These are phyloP conservation scores for Cydia pomonella DNA, from an alignment of 1,140 invertebrate genomes.

Conservation along the genomic window DNA sequence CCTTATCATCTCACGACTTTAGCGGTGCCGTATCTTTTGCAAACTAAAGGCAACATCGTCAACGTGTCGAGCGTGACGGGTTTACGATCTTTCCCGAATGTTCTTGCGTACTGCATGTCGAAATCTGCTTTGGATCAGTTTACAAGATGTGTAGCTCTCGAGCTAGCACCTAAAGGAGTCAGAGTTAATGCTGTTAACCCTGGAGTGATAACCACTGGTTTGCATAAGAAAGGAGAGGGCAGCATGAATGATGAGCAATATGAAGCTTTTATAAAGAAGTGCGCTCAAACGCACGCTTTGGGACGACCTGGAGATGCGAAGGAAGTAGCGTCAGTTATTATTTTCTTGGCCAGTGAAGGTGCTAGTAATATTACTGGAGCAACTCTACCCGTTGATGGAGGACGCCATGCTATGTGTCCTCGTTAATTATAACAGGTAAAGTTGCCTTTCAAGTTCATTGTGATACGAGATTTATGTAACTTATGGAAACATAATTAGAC, in stretches of 20 bases:
- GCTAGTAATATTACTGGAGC: conserved; percentile 90
- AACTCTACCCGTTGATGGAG: conserved; percentile 89
- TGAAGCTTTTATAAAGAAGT: conserved; percentile 85
- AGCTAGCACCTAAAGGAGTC: conserved; percentile 86
- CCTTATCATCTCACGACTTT: conserved; percentile 89
- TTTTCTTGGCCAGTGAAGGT: conserved; percentile 88
- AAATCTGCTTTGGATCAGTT: conserved; percentile 92
- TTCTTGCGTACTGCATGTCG: conserved; percentile 89
- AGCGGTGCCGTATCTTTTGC: conserved; percentile 86
- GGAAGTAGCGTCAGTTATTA: conserved; percentile 89
- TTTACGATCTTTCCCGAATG: conserved; percentile 84
- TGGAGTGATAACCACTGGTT: conserved; percentile 87
- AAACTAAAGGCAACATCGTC: conserved; percentile 88
- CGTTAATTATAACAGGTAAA: conserved; percentile 43
- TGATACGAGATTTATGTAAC: conserved; percentile 7
- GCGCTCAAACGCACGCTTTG: conserved; percentile 88
- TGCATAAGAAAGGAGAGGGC: conserved; percentile 84
- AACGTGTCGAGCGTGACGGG: conserved; percentile 92
- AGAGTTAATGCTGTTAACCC: conserved; percentile 91
- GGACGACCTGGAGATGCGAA: conserved; percentile 85
- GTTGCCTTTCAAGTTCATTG: conserved; percentile 32
- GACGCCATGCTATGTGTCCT: conserved; percentile 69
- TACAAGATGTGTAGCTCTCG: conserved; percentile 86
- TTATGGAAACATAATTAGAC: neutral
- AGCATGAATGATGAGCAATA: conserved; percentile 87